phyloP scores from a whole-genome alignment of 2,113 vertebrate genomes.

The Spea multiplicata region DNA sequence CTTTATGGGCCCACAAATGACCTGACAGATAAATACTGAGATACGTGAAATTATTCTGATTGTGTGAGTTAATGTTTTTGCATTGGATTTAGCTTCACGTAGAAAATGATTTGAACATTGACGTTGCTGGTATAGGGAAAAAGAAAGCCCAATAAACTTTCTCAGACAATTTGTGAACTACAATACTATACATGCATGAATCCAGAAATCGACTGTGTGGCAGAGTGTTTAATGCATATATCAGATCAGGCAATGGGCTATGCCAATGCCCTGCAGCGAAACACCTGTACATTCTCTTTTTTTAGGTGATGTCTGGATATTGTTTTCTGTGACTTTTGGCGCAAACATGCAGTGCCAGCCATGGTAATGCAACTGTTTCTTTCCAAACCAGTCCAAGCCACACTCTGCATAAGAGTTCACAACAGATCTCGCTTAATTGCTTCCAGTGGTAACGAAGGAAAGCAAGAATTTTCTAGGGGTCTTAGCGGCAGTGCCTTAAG shows the following conservation, averaged over 20 bases:
- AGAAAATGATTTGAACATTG: no score
- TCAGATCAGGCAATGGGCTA: background rate
- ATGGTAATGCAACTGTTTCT: slow-evolving; percentile 22
- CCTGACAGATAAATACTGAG: no score
- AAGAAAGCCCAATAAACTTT: slow-evolving; percentile 23
- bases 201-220: slow-evolving; percentile 21
- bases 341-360: slow-evolving; percentile 28
- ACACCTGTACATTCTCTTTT: slow-evolving; percentile 40
- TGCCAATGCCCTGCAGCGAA: slow-evolving; percentile 44
- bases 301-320: slow-evolving; percentile 29
- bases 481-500: slow-evolving; percentile 44
- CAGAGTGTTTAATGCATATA: slow-evolving; percentile 25
- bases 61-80: no score
- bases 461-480: slow-evolving; percentile 37
- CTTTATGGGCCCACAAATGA: no score
- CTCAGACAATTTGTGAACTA: slow-evolving; percentile 3
- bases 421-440: slow-evolving; percentile 29
- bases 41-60: no score
- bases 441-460: slow-evolving; percentile 44
- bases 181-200: background rate
- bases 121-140: no score
- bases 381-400: slow-evolving; percentile 18
- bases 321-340: slow-evolving; percentile 23
- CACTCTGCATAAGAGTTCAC: slow-evolving; percentile 20
- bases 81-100: no score